These are phyloP conservation scores for Pseudococcus jackbeardsleyi DNA, from an alignment of 2,888 invertebrate species.

Conservation along the genomic window DNA sequence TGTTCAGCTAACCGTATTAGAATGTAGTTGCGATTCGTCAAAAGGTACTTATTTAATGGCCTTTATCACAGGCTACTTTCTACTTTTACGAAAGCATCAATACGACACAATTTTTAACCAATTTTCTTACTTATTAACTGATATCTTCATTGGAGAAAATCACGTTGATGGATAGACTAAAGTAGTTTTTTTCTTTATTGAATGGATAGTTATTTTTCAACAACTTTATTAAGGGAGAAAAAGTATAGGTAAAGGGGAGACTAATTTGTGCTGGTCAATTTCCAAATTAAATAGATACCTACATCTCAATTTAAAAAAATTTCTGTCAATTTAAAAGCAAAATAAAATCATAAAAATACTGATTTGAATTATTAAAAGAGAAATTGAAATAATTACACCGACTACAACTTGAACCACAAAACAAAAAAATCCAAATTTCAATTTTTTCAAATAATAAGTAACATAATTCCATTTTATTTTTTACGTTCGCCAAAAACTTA, in stretches of 20 bases:
- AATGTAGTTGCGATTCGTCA: constrained; percentile 1
- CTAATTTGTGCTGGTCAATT: no score
- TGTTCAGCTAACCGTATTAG: constrained; percentile 15
- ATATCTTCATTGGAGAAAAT: not conserved
- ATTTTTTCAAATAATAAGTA: no score
- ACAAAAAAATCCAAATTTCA: no score
- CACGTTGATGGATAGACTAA: not conserved
- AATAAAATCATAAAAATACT: no score
- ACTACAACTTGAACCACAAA: no score
- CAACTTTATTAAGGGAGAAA: not conserved
- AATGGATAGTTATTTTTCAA: not conserved
- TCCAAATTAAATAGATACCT: no score
- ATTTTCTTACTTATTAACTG: constrained; percentile 16
- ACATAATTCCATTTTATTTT: not conserved
- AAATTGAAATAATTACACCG: no score
- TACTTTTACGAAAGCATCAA: not conserved
- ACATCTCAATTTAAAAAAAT: no score
- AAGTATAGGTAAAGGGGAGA: no score
- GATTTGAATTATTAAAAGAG: no score
- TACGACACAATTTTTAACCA: constrained; percentile 36
- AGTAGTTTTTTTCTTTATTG: not conserved
- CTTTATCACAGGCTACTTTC: constrained; percentile 8
- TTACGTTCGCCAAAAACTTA: not conserved
- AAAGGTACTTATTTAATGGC: constrained; percentile 43
- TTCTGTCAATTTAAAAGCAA: no score